Base-by-base conservation (phyloP, 2,888 invertebrate genomes). In the Cynaeus angustus region DNA sequence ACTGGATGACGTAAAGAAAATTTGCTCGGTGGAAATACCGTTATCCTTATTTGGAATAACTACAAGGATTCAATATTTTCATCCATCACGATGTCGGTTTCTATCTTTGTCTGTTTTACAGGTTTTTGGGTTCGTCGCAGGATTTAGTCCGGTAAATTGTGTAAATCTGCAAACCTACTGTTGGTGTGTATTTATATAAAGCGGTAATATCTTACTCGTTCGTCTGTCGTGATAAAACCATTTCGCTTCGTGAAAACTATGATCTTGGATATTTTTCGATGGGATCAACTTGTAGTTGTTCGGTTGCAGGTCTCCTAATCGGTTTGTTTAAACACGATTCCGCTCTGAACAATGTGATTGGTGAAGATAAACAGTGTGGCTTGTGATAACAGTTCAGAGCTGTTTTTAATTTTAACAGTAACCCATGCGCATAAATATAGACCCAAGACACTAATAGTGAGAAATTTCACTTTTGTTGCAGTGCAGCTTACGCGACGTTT, bases 401-500 rank as follows among this genome's bases (percentile, higher is more conserved):
- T 33, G 33, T 26, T 53, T 53, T 53, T 53, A 13, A 53, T 1
- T 10, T 33, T 30, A n/a, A 9, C 10, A 33, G 21, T 9, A 61
- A 61, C 21, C 61, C 14, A 21, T 61, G 52, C 52, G 64, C 53
- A 14, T 64, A 64, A 64, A 64, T 64, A 64, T 64, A 64, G 53
- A 64, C 50, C 37, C 64, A 64, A 64, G 43, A 64, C 52, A 41
- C 52, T 52, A 52, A 45, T 53, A 48, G 62, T 62, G 62, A 50
- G 59, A 46, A 62, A 64, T 64, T 64, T 64, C 53, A 64, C 64
- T 64, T 64, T 62, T 48, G 48, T 62, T 59, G 21, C 16, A 62
- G 62, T 62, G 50, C 16, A 33, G 28, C 30, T 7, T 38, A 50
- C 14, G 38, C 50, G 37, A 10, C 50, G 33, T 61, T 48, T 48